A percentile compares a stretch with the other conserved stretches of the same genome.
Evolutionary conservation across 1,140 invertebrate genomes (phyloP).

Genomic region (Laupala kohalensis): DNA sequence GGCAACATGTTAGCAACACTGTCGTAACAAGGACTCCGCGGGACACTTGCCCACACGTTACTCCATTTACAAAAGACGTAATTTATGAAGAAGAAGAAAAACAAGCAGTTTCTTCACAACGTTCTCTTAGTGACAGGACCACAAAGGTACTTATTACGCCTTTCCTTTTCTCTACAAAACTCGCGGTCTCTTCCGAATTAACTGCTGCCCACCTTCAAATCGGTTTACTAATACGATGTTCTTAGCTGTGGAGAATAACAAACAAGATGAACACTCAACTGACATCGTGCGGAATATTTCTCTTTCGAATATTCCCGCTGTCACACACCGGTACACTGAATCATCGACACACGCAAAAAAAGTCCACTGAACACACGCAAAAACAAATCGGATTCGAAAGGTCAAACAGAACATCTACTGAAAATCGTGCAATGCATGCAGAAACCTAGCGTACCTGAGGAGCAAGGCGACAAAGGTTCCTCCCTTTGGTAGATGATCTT

Average conservation of each 20-base stretch:
- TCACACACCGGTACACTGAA: no score
- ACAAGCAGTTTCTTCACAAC: not conserved
- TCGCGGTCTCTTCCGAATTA: no score
- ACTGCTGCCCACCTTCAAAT: no score
- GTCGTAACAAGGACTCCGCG: not conserved
- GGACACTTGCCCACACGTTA: not conserved
- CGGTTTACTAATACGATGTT: no score
- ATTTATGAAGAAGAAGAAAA: not conserved
- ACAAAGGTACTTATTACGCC: not conserved
- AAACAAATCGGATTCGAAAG: not conserved
- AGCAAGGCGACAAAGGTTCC: not conserved
- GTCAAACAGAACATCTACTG: not conserved
- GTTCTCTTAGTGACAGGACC: no score
- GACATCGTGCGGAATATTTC: not conserved
- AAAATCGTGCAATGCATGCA: no score
- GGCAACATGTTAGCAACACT: not conserved
- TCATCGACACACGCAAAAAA: no score
- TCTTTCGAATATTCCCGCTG: no score
- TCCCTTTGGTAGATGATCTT: not conserved
- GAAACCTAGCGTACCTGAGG: not conserved
- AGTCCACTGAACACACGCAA: no score
- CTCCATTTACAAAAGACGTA: not conserved
- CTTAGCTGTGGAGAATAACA: no score
- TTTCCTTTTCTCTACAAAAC: not conserved
- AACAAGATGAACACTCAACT: not conserved